Percentiles rank a stretch among this genome's conserved stretches.
These are phyloP conservation scores for Dorcus parallelipipedus DNA, from an alignment of 2,888 invertebrate species.

Conservation along the genomic window DNA sequence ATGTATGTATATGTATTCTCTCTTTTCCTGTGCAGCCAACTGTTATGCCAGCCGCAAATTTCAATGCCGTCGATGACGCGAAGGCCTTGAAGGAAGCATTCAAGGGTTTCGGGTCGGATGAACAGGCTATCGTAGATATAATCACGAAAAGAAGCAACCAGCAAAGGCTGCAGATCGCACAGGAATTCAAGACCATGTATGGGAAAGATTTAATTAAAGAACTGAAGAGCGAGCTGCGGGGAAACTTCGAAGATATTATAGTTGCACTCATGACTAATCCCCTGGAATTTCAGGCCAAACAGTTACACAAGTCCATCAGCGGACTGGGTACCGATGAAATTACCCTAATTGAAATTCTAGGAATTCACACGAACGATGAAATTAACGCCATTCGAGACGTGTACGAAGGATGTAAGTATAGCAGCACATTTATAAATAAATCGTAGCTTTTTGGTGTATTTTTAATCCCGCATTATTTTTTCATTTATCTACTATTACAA, in stretches of 20 bases:
- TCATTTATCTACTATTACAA: too few species aligned
- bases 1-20: too few species aligned
- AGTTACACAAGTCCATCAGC: constrained; percentile 75
- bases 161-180: constrained; percentile 64
- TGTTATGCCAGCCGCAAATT: constrained; percentile 37
- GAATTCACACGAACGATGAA: constrained; percentile 80
- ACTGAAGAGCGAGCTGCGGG: constrained; percentile 82
- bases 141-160: constrained; percentile 60
- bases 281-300: constrained; percentile 77
- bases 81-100: constrained; percentile 43
- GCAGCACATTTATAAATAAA: neutral
- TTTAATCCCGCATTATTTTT: too few species aligned
- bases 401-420: constrained; percentile 69
- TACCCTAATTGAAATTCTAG: constrained; percentile 81
- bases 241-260: constrained; percentile 81
- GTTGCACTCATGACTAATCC: constrained; percentile 80
- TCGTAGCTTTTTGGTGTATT: too few species aligned
- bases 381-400: constrained; percentile 73
- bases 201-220: constrained; percentile 78
- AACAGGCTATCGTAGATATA: constrained; percentile 63
- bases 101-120: constrained; percentile 55
- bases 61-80: constrained; percentile 42
- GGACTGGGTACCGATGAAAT: constrained; percentile 81
- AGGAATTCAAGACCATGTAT: constrained; percentile 58
- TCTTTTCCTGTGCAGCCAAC: constrained; percentile 34